Percentiles rank a stretch among this genome's conserved stretches.
phyloP scores from a whole-genome alignment of 2,113 vertebrate genomes.

The Hepsetus odoe region DNA sequence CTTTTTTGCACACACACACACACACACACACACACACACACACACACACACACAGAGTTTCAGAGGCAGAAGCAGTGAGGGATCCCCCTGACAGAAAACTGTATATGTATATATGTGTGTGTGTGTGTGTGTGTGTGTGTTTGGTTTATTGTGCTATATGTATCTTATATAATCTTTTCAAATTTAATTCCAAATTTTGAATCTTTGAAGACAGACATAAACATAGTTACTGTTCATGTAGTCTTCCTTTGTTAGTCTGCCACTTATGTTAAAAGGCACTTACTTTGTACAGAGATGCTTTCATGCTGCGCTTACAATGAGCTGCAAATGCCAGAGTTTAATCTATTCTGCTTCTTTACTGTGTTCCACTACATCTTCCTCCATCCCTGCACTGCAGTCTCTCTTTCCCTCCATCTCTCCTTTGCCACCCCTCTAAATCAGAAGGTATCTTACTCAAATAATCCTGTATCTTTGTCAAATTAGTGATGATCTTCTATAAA shows the following conservation, averaged over 20 bases:
- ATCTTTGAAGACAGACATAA: constrained; percentile 13
- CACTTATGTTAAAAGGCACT: constrained; percentile 45
- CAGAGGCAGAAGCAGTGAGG: no score
- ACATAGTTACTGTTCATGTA: constrained; percentile 17
- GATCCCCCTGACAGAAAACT: no score
- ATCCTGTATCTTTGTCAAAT: no score
- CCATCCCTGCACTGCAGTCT: not conserved
- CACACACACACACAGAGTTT: no score
- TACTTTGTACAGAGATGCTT: constrained; percentile 48
- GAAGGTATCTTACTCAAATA: no score
- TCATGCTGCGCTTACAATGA: constrained; percentile 41
- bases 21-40: no score
- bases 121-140: no score
- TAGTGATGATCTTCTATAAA: no score
- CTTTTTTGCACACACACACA: no score
- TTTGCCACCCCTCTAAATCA: no score
- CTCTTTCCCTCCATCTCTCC: constrained; percentile 52
- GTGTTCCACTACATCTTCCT: constrained; percentile 4
- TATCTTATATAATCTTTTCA: constrained; percentile 11
- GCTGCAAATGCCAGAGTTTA: constrained; percentile 49
- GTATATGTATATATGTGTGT: no score
- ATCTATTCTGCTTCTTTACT: constrained; percentile 48
- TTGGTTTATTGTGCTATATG: not conserved
- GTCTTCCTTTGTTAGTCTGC: constrained; percentile 29
- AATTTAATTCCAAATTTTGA: constrained; percentile 36